These are phyloP conservation scores for Eledona agricola DNA, from an alignment of 2,888 invertebrate genomes.

Conservation along the genomic window DNA sequence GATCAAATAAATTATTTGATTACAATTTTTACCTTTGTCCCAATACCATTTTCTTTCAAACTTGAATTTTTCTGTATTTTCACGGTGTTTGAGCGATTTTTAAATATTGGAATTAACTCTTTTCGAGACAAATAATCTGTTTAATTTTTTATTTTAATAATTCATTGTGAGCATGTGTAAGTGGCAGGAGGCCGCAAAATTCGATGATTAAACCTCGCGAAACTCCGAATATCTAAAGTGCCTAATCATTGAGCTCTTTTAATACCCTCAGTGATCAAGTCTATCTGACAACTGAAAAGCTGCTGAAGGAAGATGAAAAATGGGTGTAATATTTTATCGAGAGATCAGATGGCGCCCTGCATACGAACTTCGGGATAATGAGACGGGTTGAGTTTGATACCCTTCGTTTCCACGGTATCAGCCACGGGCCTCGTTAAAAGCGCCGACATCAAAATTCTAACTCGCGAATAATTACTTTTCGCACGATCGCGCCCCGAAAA, in stretches of 20 bases:
- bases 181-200: too few relatives aligned
- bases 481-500: too few relatives aligned
- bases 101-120: too few relatives aligned
- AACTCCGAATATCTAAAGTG: constrained; percentile 47
- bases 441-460: constrained; percentile 45
- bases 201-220: constrained; percentile 9
- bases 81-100: too few relatives aligned
- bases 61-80: too few relatives aligned
- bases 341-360: constrained; percentile 64
- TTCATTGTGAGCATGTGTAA: too few relatives aligned
- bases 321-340: constrained; percentile 64
- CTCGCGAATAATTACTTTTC: constrained; percentile 24
- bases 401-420: constrained; percentile 54
- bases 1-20: too few relatives aligned
- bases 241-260: constrained; percentile 57
- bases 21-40: too few relatives aligned
- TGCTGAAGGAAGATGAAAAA: constrained; percentile 63
- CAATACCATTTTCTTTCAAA: too few relatives aligned
- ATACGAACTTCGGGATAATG: constrained; percentile 64
- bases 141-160: too few relatives aligned
- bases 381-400: constrained; percentile 61
- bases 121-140: background rate
- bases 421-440: constrained; percentile 52
- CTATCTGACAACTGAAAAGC: constrained; percentile 62
- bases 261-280: constrained; percentile 61